Evolutionary conservation across 2,888 invertebrate species (phyloP).

Genomic region (Gnatocerus cornutus): DNA sequence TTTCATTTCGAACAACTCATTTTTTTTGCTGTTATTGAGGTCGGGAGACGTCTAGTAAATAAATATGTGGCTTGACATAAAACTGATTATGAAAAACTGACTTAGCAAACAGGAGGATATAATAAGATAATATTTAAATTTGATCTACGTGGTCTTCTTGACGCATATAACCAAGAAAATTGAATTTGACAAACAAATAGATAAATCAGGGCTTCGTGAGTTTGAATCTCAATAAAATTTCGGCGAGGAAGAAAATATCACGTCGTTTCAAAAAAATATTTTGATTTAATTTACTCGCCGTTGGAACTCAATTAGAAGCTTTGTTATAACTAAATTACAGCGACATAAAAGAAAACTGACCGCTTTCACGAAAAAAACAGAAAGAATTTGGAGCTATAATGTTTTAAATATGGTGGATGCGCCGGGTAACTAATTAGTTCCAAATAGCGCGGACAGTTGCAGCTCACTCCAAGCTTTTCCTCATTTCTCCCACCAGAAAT

Average conservation of each 20-base stretch:
- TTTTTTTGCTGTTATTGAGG: no score
- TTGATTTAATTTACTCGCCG: conserved; percentile 35
- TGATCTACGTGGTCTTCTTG: conserved; percentile 52
- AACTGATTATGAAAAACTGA: conserved; percentile 42
- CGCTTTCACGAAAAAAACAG: no score
- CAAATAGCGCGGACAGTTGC: neutral
- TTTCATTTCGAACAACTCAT: no score
- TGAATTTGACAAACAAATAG: conserved; percentile 64
- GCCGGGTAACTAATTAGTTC: no score
- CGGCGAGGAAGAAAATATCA: conserved; percentile 34
- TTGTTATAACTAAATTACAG: no score
- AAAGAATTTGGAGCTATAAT: no score
- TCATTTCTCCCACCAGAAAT: no score
- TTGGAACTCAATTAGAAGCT: neutral
- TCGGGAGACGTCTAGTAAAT: conserved; percentile 2
- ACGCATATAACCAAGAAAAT: conserved; percentile 59
- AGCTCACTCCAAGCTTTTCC: neutral
- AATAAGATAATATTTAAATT: conserved; percentile 57
- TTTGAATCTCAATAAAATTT: conserved; percentile 42
- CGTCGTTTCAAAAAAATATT: conserved; percentile 17
- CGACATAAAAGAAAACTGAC: no score
- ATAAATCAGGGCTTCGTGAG: conserved; percentile 59
- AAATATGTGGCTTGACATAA: conserved; percentile 40
- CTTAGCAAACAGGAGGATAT: conserved; percentile 48
- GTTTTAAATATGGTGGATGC: no score